Conservation (phyloP, 2,113 vertebrate genomes). For the Dromaius novaehollandiae region DNA sequence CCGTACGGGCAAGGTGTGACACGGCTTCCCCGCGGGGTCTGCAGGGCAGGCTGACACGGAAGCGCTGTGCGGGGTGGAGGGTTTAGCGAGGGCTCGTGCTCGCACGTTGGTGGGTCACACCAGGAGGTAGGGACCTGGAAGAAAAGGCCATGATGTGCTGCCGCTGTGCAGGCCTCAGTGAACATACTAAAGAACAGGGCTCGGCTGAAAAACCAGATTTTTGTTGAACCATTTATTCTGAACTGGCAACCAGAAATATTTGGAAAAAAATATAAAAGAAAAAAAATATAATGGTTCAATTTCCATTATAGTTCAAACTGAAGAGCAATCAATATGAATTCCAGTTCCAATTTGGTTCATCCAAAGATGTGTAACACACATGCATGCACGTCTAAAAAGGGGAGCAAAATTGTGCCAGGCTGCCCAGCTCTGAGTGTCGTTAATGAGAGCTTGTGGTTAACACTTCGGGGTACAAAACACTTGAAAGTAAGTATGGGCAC, state of each 20-base stretch:
- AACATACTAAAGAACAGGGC: rapidly evolving
- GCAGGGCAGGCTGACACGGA: too few relatives aligned
- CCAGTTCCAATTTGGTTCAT: background rate
- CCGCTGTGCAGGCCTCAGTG: rapidly evolving
- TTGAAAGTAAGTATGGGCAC: background rate
- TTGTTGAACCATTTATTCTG: background rate
- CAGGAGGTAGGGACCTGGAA: rapidly evolving
- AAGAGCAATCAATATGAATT: background rate
- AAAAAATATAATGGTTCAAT: background rate
- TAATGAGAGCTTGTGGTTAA: background rate
- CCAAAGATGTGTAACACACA: background rate
- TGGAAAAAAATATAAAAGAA: background rate
- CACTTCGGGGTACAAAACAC: background rate
- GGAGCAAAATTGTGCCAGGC: rapidly evolving
- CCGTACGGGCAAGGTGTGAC: background rate
- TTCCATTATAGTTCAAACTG: background rate
- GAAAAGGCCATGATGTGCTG: too few relatives aligned
- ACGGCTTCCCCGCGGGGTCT: too few relatives aligned
- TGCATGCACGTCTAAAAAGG: background rate
- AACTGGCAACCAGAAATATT: background rate
- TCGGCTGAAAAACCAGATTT: background rate
- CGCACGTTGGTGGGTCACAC: rapidly evolving
- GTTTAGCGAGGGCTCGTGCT: background rate
- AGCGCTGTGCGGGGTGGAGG: background rate
- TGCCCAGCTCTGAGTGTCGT: rapidly evolving